Percentiles rank a stretch among this genome's conserved stretches.
These are phyloP conservation scores for Bimastos eiseni DNA, from an alignment of 2,888 invertebrate species.

Conservation along the genomic window DNA sequence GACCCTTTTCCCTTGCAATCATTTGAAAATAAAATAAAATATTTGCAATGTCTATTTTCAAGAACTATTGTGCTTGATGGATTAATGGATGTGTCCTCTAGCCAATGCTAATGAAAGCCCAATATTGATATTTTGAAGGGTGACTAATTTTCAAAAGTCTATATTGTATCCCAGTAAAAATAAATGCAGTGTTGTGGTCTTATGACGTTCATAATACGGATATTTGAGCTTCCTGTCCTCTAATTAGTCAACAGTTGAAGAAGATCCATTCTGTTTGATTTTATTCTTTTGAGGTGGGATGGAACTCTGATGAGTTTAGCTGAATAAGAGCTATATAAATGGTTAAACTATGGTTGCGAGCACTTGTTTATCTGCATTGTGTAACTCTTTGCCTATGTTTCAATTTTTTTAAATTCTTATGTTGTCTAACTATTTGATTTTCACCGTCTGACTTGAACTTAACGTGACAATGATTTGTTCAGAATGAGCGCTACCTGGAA, in stretches of 20 bases:
- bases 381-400: background rate
- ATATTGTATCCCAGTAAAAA: too few species aligned
- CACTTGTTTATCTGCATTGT: background rate
- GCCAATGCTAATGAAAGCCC: too few species aligned
- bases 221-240: background rate
- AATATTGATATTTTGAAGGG: too few species aligned
- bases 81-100: too few species aligned
- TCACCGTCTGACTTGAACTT: background rate
- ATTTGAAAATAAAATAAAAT: too few species aligned
- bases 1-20: too few species aligned
- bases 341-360: background rate
- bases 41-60: too few species aligned
- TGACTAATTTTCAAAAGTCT: too few species aligned
- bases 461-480: background rate
- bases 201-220: background rate
- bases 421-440: background rate
- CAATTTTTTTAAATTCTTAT: background rate
- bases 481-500: conserved; percentile 54
- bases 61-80: too few species aligned
- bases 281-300: background rate
- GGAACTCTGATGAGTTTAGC: background rate
- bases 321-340: background rate
- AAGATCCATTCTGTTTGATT: background rate
- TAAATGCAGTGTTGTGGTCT: too few species aligned
- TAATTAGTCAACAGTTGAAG: background rate